A percentile compares a stretch with the other conserved stretches of the same genome.
Evolutionary conservation across 1,140 invertebrate genomes (phyloP).

Genomic region (Drosophila leontia): DNA sequence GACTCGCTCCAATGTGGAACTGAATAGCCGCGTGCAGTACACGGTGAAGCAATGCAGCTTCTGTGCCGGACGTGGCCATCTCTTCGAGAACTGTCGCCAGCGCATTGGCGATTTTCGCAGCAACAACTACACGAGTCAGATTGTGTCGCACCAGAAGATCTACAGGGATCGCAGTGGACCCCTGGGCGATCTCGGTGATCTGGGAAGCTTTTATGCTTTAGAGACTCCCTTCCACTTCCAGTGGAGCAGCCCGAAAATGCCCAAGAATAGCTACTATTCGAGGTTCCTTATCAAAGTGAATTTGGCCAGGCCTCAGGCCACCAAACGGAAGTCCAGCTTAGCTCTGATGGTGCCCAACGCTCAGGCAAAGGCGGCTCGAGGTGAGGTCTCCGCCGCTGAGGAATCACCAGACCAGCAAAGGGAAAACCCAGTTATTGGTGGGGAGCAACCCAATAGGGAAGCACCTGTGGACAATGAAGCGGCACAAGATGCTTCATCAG

Average conservation of each 20-base stretch:
- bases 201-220: slow-evolving; percentile 29
- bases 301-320: slow-evolving; percentile 12
- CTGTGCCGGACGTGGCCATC: slow-evolving; percentile 88
- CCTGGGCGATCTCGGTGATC: slow-evolving; percentile 19
- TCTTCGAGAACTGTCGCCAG: slow-evolving; percentile 86
- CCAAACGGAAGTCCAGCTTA: slow-evolving; percentile 14
- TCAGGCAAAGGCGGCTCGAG: slow-evolving; percentile 39
- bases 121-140: slow-evolving; percentile 42
- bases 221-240: slow-evolving; percentile 59
- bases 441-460: neutral
- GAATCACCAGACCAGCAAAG: neutral
- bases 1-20: slow-evolving; percentile 82
- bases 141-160: slow-evolving; percentile 72
- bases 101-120: slow-evolving; percentile 59
- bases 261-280: slow-evolving; percentile 62
- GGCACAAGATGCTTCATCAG: neutral
- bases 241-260: slow-evolving; percentile 52
- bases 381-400: neutral
- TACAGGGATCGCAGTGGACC: slow-evolving; percentile 63
- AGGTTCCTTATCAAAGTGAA: slow-evolving; percentile 63
- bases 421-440: neutral
- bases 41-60: slow-evolving; percentile 87
- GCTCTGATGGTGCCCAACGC: slow-evolving; percentile 44
- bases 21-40: slow-evolving; percentile 83
- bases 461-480: neutral